Base-by-base conservation (phyloP, 2,113 vertebrate species). In the Cephalopterus ornatus region DNA sequence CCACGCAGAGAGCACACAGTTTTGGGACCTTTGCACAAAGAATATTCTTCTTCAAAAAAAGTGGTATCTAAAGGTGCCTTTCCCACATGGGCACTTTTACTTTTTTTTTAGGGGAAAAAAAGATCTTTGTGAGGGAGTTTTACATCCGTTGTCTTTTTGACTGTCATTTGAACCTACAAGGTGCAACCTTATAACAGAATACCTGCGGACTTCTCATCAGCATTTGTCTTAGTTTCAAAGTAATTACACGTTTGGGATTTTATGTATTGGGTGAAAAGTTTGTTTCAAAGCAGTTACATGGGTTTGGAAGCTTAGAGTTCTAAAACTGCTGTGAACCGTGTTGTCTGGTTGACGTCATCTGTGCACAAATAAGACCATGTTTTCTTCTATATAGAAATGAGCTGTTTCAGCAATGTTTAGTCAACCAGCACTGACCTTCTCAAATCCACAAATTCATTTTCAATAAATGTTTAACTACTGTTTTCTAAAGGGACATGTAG, bases 391-490 rank as follows among this genome's bases (percentile, higher is more conserved):
- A 3, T 9, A 47, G 89, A 88, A 92, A n/a, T 15, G 15, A 74
- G 44, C 58, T 82, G 53, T 95, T 87, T 88, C 85, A 92, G 95
- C 81, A 95, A 90, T 91, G 30, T 78, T 91, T 88, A 92, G 81
- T 89, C 88, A 90, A 39, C 35, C 44, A 44, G 30, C 20, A 47
- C n/a, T 50, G 90, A 97, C 96, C 97, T 94, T 93, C 93, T 89
- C 21, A 83, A 93, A 81, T 23, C 23, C 71, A 85, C 75, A 62
- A 94, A 39, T 94, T 91, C n/a, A 1, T 96, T 97, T 97, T 93
- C 88, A 95, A 96, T 96, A 93, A 97, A 98, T 98, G 85, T 98
- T 98, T 98, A 98, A 98, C 97, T 92, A 95, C 67, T 81, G 66
- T 47, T 89, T 93, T 95, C 94, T 74, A 55, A 95, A 80, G 85